Base-by-base conservation (phyloP, 1,140 invertebrate species). In the Psilanteris sp. region DNA sequence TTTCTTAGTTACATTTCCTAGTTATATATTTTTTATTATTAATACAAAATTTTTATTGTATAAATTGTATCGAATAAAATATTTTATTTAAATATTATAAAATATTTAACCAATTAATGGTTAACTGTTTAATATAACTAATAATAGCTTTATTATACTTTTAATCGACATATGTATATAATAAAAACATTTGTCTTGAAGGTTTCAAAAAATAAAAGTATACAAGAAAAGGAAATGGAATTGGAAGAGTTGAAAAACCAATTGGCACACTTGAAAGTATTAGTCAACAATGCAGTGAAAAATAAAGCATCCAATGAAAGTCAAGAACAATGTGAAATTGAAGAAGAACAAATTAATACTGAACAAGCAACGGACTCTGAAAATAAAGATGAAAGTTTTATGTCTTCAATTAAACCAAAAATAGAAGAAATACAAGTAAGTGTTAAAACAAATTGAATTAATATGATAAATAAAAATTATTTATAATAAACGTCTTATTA, bases 241-340 rank as follows among this genome's bases (percentile, higher is more conserved):
- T 44, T 89, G 3, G 85, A 88, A 29, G 77, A 77, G 1, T 70
- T 89, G 62, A 89, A 86, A 68, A 78, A 81, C 22, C 86, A 88
- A 44, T 76, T 88, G 14, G 80, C 77, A 3, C 83, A 87, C 52
- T 72, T 89, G 20, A 87, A 88, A 68, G 61, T 77, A 3, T 43
- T 89, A 10, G 84, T 89, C 84, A 79, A 81, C 4, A 78, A 87
- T 11, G 80, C 83, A 4, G 81, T 81, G 1, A 73, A 70, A 36
- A 77, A 66, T 10, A 78, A 78, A 6, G 82, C 83, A 46, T 39
- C 54, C 8, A 36, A 61, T 8, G 22, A 20, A 0, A 16, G 41
- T 9, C 7, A 20, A 26, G 29, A 64, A 34, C 3, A n/a, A 0
- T 26, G 46, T n/a, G 34, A 52, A 15, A 1, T 0, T 22, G 1